Evolutionary conservation across 2,113 vertebrate species (phyloP).

Genomic region (Lasiurus cinereus): DNA sequence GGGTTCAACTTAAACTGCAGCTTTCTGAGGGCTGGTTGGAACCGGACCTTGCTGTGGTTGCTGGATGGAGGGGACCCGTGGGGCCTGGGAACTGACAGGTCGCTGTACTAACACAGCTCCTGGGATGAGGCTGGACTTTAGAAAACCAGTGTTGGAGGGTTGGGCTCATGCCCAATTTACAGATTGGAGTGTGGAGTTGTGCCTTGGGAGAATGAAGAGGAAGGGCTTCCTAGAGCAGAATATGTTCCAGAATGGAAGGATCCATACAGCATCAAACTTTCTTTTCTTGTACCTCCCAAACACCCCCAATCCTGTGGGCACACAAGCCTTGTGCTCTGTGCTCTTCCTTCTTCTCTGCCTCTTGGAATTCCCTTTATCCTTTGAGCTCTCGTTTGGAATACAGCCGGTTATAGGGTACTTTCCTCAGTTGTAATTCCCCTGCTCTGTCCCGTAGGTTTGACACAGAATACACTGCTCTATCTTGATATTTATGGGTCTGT

Average conservation of each 20-base stretch:
- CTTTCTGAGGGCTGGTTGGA: background rate
- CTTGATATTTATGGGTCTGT: background rate
- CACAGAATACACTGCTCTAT: fast-evolving
- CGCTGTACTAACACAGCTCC: background rate
- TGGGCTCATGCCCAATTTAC: background rate
- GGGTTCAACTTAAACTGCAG: background rate
- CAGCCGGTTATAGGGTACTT: fast-evolving
- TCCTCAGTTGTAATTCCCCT: too few species aligned
- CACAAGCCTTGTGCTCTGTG: background rate
- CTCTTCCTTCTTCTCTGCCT: background rate
- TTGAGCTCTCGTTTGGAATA: background rate
- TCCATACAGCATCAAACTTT: fast-evolving
- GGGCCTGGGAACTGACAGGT: background rate
- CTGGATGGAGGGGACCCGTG: background rate
- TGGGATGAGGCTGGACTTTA: background rate
- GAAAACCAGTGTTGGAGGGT: background rate
- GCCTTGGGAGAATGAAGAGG: background rate
- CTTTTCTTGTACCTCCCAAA: background rate
- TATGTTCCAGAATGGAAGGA: background rate
- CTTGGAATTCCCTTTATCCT: too few species aligned
- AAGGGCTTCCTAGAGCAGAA: background rate
- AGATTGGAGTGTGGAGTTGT: background rate
- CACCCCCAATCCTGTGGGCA: background rate
- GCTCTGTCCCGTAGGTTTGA: background rate
- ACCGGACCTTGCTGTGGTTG: background rate